A percentile compares a stretch with the other conserved stretches of the same genome.
phyloP scores from a whole-genome alignment of 2,113 vertebrate genomes.

The Indicator maculatus region DNA sequence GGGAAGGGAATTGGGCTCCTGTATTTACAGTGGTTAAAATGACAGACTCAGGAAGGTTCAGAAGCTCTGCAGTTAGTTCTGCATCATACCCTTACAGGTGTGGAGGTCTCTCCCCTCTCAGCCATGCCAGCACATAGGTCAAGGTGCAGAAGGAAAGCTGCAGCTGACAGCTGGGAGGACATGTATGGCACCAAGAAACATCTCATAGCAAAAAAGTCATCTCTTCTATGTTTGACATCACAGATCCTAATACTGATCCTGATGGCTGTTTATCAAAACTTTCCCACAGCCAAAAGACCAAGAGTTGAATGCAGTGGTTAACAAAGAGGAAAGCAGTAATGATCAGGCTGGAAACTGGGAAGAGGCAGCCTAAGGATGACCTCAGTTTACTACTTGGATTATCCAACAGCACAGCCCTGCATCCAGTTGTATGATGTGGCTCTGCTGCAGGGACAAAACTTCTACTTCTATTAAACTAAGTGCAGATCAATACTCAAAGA shows the following conservation, averaged over 20 bases:
- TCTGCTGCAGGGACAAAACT: background rate
- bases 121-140: background rate
- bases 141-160: background rate
- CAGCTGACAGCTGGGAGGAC: background rate
- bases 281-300: background rate
- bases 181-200: background rate
- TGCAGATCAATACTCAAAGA: background rate
- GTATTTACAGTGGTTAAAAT: background rate
- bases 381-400: background rate
- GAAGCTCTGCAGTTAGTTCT: background rate
- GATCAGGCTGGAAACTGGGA: background rate
- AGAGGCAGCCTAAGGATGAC: background rate
- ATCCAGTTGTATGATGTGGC: background rate
- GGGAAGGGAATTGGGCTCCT: background rate
- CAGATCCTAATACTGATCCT: background rate
- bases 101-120: background rate
- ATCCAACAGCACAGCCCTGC: background rate
- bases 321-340: background rate
- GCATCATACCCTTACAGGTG: background rate
- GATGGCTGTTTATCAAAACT: background rate
- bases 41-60: background rate
- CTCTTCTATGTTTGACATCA: background rate
- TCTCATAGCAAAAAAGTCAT: background rate
- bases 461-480: background rate
- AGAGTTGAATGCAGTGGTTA: background rate